Base-by-base conservation (phyloP, 2,113 vertebrate genomes). In the Dasyornis broadbenti region DNA sequence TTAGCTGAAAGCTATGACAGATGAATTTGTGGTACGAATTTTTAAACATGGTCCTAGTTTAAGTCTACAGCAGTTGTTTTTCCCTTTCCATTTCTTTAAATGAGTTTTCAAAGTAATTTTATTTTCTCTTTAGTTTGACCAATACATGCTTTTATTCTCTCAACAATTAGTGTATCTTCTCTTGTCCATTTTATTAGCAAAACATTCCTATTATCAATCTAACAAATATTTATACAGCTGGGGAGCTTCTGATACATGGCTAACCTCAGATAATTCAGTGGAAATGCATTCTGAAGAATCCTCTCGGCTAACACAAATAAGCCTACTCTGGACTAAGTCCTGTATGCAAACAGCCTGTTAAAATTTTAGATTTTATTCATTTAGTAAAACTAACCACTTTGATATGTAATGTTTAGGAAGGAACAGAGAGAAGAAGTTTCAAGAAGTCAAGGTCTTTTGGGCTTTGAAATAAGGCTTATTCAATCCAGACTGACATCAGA, bases 141-240 rank as follows among this genome's bases (percentile, higher is more conserved):
- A 83, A 56, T 66, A 39, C 19, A 31, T 26, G 39, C 30, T 64
- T 92, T 78, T 78, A 82, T 65, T 89, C 52, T 83, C 52, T 71
- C 64, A 78, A 49, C 42, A 90, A 78, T 59, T 19, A 49, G 8
- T 23, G 5, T 76, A 42, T 72, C 44, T 92, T 54, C 76, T 63
- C 53, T 88, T 91, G 50, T 35, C 54, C 39, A 44, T 44, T 90
- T 64, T 81, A 40, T 77, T 86, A 86, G 79, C 3, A 22, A 63
- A 82, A 80, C 89, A 77, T 90, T 92, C 50, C 76, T 86, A 63
- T 94, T 92, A 90, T 81, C 92, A 90, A 73, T 86, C 33, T 81
- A 68, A 76, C 49, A 86, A 96, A 94, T 96, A 86, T 97, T 94
- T 94, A 89, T 86, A 86, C 80, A 95, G 86, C 94, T 95, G 80